Percentiles rank a stretch among this genome's conserved stretches.
Conservation (phyloP, 2,888 invertebrate genomes). For the Agriotes lineatus region DNA sequence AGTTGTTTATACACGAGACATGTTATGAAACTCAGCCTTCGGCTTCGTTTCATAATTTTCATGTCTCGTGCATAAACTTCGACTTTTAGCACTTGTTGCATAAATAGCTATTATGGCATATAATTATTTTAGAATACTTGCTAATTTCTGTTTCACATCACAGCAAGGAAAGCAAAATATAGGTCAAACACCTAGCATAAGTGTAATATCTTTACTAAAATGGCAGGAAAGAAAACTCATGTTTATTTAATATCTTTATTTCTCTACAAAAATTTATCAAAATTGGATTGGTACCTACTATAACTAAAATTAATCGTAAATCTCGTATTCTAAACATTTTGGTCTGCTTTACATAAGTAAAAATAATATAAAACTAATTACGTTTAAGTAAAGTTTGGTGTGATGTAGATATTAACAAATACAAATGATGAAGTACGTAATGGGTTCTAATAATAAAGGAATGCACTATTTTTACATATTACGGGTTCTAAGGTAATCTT, state of each 20-base stretch:
- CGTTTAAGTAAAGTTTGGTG: background rate
- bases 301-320: conserved; percentile 1
- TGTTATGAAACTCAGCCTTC: too few species aligned
- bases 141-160: too few species aligned
- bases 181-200: too few species aligned
- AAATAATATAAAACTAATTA: conserved; percentile 7
- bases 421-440: background rate
- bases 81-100: too few species aligned
- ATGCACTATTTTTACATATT: background rate
- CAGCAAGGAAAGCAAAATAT: too few species aligned
- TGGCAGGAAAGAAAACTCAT: too few species aligned
- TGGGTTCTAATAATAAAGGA: background rate
- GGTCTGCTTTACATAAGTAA: background rate
- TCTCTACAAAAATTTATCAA: background rate
- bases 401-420: conserved; percentile 9
- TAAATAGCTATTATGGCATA: too few species aligned
- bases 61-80: too few species aligned
- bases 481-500: background rate
- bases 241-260: background rate
- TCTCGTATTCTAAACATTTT: background rate
- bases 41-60: too few species aligned
- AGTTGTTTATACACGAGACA: too few species aligned
- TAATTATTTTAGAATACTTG: too few species aligned
- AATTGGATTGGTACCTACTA: background rate
- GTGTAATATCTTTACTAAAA: too few species aligned